These are phyloP conservation scores for Hyles lineata DNA, from an alignment of 2,888 invertebrate genomes.

Conservation along the genomic window DNA sequence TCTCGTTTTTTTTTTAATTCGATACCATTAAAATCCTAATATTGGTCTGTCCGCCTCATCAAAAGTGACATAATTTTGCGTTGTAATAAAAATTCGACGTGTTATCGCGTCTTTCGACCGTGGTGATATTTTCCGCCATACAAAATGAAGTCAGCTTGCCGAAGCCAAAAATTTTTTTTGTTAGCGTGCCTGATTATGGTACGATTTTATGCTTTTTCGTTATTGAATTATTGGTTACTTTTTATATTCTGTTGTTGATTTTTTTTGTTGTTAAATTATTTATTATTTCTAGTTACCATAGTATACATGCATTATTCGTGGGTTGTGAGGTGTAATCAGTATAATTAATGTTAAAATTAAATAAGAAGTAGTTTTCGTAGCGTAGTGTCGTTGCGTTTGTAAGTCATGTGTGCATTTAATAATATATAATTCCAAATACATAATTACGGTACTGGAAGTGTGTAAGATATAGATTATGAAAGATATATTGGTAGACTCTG, in stretches of 20 bases:
- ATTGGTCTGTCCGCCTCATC: background rate
- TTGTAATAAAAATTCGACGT: background rate
- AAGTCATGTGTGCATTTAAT: background rate
- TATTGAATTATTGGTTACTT: slow-evolving; percentile 25
- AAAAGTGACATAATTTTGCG: background rate
- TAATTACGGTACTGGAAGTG: background rate
- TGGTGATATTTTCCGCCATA: slow-evolving; percentile 22
- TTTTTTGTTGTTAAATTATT: slow-evolving; percentile 45
- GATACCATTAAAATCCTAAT: background rate
- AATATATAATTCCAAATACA: background rate
- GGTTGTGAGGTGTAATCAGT: slow-evolving; percentile 45
- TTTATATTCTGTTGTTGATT: slow-evolving; percentile 48
- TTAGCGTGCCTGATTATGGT: slow-evolving; percentile 48
- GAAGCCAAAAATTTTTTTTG: slow-evolving; percentile 50
- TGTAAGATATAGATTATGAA: too few species aligned
- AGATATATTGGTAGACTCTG: too few species aligned
- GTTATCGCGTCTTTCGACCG: background rate
- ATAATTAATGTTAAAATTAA: slow-evolving; percentile 19
- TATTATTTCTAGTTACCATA: slow-evolving; percentile 43
- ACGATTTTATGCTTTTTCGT: slow-evolving; percentile 34
- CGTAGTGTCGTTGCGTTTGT: slow-evolving; percentile 3
- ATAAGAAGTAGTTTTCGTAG: slow-evolving; percentile 18
- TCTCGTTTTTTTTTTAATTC: too few species aligned
- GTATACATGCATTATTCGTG: slow-evolving; percentile 28
- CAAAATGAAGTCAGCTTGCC: slow-evolving; percentile 41